Percentiles rank a stretch among this genome's conserved stretches.
Conservation (phyloP, 2,888 invertebrate species). For the Pseudococcus longispinus region DNA sequence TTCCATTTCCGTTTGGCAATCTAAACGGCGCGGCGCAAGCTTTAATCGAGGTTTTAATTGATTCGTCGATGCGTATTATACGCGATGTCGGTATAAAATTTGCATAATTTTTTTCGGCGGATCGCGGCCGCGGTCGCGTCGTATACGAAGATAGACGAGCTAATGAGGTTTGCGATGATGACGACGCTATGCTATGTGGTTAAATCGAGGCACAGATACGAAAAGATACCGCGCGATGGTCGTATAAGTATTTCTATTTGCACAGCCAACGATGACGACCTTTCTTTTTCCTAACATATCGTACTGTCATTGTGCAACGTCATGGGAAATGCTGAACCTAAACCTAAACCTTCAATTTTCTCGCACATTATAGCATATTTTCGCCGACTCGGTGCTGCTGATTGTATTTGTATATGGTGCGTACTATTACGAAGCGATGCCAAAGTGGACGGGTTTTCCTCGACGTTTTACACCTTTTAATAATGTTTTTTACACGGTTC, state of each 20-base stretch:
- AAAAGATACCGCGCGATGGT: too few relatives aligned
- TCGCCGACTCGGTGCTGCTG: background rate
- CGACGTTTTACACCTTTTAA: background rate
- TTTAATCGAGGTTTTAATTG: slow-evolving; percentile 14
- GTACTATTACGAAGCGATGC: background rate
- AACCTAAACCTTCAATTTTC: slow-evolving; percentile 24
- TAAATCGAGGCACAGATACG: background rate
- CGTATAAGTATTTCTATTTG: background rate
- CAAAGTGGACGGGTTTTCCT: background rate
- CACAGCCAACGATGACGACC: background rate
- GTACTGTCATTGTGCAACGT: background rate
- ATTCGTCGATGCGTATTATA: slow-evolving; percentile 11
- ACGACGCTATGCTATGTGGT: background rate
- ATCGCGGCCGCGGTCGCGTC: background rate
- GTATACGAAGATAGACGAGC: background rate
- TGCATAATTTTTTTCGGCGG: background rate
- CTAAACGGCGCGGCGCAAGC: background rate
- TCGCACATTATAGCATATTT: background rate
- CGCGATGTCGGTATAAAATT: background rate
- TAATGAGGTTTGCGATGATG: background rate
- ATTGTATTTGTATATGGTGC: background rate
- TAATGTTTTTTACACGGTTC: slow-evolving; percentile 11
- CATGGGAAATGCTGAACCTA: slow-evolving; percentile 1
- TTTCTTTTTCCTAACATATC: background rate
- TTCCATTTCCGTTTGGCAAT: slow-evolving; percentile 21